Conservation (phyloP, 2,888 invertebrate species). For the Archips crataeganus region DNA sequence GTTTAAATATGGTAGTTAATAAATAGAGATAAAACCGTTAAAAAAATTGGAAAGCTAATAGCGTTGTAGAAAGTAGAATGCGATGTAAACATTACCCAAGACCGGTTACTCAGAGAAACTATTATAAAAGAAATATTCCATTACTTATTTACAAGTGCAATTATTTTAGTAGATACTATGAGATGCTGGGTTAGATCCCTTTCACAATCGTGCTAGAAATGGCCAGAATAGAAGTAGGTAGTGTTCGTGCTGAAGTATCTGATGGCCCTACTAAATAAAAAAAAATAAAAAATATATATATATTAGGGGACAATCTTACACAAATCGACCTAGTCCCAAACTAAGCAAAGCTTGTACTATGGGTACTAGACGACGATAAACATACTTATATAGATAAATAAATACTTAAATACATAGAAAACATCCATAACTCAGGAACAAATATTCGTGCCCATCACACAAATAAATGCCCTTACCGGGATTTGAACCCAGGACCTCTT, state of each 20-base stretch:
- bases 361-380: too few species aligned
- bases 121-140: slow-evolving; percentile 3
- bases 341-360: too few species aligned
- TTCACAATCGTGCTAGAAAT: slow-evolving; percentile 12
- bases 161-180: slow-evolving; percentile 4
- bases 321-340: too few species aligned
- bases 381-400: too few species aligned
- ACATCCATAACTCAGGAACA: too few species aligned
- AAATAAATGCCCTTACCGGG: too few species aligned
- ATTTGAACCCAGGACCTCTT: too few species aligned
- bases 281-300: too few species aligned
- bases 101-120: slow-evolving; percentile 34
- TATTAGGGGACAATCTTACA: too few species aligned
- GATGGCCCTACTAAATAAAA: not conserved
- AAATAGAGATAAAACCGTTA: not conserved
- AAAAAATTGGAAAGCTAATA: slow-evolving; percentile 22
- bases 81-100: slow-evolving; percentile 14
- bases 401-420: too few species aligned
- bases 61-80: slow-evolving; percentile 19
- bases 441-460: too few species aligned
- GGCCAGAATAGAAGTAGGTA: not conserved
- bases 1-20: too few species aligned
- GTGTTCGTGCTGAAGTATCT: not conserved
- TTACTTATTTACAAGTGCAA: slow-evolving; percentile 3
- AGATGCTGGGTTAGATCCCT: slow-evolving; percentile 15